Conservation (phyloP, 2,888 invertebrate genomes). For the Pterostichus madidus region DNA sequence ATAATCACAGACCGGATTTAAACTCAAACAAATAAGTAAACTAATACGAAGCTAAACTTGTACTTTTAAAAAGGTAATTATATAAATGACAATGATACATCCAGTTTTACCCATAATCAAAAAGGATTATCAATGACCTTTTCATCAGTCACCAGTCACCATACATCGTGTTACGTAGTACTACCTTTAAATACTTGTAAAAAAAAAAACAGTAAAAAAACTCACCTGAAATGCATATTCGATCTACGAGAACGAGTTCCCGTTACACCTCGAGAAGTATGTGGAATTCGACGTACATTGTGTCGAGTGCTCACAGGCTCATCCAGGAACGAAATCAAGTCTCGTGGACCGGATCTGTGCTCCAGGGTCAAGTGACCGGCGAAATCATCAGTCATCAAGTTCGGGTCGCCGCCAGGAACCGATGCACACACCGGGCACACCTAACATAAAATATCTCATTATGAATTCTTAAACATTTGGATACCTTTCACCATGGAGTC, state of each 20-base stretch:
- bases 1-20: too few relatives aligned
- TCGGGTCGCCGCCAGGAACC: conserved; percentile 97
- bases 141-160: too few relatives aligned
- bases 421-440: conserved; percentile 99
- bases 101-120: too few relatives aligned
- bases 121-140: too few relatives aligned
- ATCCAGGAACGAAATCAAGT: conserved; percentile 95
- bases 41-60: too few relatives aligned
- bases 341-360: conserved; percentile 89
- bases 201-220: neutral
- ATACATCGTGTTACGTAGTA: too few relatives aligned
- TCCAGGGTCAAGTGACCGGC: conserved; percentile 96
- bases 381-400: conserved; percentile 98
- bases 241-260: conserved; percentile 90
- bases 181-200: too few relatives aligned
- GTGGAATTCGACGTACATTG: conserved; percentile 76
- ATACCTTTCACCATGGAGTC: neutral
- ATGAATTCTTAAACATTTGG: neutral
- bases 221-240: conserved; percentile 95
- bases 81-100: too few relatives aligned
- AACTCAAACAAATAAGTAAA: too few relatives aligned
- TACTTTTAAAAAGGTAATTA: too few relatives aligned
- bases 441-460: conserved; percentile 76
- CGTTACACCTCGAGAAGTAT: conserved; percentile 83
- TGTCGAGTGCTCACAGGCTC: conserved; percentile 86